Evolutionary conservation across 2,888 invertebrate species (phyloP), one percentile per base, ranked within the genome.

Genomic region (Nowickia ferox): DNA sequence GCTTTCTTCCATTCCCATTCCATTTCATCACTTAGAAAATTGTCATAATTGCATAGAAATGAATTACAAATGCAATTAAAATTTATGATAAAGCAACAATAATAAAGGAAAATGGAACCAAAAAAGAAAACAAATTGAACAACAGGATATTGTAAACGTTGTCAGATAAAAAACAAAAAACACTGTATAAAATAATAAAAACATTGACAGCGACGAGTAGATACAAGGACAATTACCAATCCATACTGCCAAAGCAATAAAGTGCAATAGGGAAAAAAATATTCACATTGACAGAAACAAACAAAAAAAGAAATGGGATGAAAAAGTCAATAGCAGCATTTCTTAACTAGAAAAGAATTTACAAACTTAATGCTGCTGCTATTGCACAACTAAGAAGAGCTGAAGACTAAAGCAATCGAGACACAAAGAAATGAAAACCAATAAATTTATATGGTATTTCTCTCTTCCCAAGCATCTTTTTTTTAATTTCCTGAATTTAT

Each of bases 51-150:
- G 90, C 90, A 90, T 88, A 88, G 87, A 90, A 90, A 90, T 90
- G 88, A 90, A 90, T 90, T 90, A 89, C 89, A 90, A 90, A 90
- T 90, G 90, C 90, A 90, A 90, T 90, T 90, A 90, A 90, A 90
- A 89, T 89, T 66, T 76, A 51, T 65, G 68, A 55, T 13, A 75
- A 15, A 59, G 68, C 19, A 15, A 85, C 17, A 61, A 15, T 71
- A 46, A 63, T 38, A 51, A 22, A 61, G 40, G 40, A 51, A 68
- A 59, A 11, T n/a, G 30, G 2, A 6, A 11, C 22, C 17, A n/a
- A 65, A 40, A 71, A 77, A 61, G 55, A 59, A 78, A 57, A 57
- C 40, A 69, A 78, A 85, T 65, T 74, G 77, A 87, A 69, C 76
- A 84, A 76, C 80, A 85, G 83, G 80, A 83, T 87, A 80, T 84